phyloP scores from a whole-genome alignment of 2,888 invertebrate genomes.

The Hirtodrosophila duncani region DNA sequence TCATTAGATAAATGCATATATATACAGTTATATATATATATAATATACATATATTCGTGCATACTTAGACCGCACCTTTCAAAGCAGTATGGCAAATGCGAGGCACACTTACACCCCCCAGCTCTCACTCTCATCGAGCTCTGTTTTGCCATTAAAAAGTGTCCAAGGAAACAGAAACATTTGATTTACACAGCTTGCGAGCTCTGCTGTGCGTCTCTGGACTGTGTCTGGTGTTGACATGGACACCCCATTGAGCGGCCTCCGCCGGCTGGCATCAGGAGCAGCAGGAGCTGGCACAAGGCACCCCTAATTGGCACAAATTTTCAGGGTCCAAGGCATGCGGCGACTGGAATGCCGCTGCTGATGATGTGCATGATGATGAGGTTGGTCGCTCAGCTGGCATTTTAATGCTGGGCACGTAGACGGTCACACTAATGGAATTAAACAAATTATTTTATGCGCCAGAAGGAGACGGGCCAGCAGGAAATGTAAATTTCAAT shows the following conservation, averaged over 20 bases:
- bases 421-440: constrained; percentile 54
- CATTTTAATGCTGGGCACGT: constrained; percentile 60
- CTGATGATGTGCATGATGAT: constrained; percentile 19
- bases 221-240: constrained; percentile 39
- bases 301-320: constrained; percentile 60
- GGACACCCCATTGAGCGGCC: constrained; percentile 32
- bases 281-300: too few relatives aligned
- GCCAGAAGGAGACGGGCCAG: constrained; percentile 22
- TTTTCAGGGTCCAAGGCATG: constrained; percentile 29
- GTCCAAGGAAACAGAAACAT: constrained; percentile 35
- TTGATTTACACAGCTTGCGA: constrained; percentile 55
- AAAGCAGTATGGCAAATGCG: constrained; percentile 18
- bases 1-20: constrained; percentile 49
- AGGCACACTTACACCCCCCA: too few relatives aligned
- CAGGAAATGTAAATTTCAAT: constrained; percentile 61
- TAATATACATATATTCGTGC: constrained; percentile 5
- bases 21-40: constrained; percentile 9
- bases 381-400: constrained; percentile 4
- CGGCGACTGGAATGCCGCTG: constrained; percentile 12
- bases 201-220: constrained; percentile 14
- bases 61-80: constrained; percentile 3
- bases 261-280: too few relatives aligned
- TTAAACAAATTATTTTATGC: constrained; percentile 65
- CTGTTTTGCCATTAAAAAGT: too few relatives aligned
- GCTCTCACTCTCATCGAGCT: too few relatives aligned